Conservation (phyloP, 2,797 vertebrate genomes). For the Brotula barbata region DNA sequence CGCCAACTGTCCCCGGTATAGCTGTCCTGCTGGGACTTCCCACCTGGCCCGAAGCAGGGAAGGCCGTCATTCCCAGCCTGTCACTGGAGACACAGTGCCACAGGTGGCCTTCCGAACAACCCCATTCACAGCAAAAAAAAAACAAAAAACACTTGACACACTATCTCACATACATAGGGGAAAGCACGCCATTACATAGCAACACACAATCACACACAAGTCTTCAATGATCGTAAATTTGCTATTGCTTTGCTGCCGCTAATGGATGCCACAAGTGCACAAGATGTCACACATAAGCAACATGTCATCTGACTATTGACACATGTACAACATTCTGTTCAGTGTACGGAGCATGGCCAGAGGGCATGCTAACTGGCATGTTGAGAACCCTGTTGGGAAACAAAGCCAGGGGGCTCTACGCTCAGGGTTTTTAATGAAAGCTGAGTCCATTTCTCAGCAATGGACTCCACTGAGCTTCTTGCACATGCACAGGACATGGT, state of each 20-base stretch:
- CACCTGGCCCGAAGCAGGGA: conserved; percentile 49
- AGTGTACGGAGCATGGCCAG: conserved; percentile 17
- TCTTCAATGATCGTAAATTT: not conserved
- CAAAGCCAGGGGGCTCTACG: conserved; percentile 53
- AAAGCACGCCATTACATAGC: too few species aligned
- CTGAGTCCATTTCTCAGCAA: conserved; percentile 56
- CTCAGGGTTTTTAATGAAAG: conserved; percentile 63
- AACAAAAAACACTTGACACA: conserved; percentile 28
- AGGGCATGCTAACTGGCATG: conserved; percentile 49
- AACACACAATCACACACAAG: too few species aligned
- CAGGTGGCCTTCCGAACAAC: conserved; percentile 57
- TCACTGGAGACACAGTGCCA: conserved; percentile 64
- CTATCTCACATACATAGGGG: too few species aligned
- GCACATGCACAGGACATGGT: conserved; percentile 29
- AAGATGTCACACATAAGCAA: conserved; percentile 6
- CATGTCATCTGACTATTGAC: conserved; percentile 11
- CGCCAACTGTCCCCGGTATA: conserved; percentile 51
- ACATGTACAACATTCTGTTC: conserved; percentile 20
- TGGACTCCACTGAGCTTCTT: conserved; percentile 31
- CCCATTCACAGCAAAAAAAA: conserved; percentile 22
- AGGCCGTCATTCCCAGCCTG: conserved; percentile 45
- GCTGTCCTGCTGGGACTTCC: conserved; percentile 40
- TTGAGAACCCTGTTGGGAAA: conserved; percentile 47
- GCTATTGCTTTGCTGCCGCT: not conserved
- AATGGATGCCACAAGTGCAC: not conserved